Conservation (phyloP, 2,797 vertebrate species). For the Acanthopagrus latus region DNA sequence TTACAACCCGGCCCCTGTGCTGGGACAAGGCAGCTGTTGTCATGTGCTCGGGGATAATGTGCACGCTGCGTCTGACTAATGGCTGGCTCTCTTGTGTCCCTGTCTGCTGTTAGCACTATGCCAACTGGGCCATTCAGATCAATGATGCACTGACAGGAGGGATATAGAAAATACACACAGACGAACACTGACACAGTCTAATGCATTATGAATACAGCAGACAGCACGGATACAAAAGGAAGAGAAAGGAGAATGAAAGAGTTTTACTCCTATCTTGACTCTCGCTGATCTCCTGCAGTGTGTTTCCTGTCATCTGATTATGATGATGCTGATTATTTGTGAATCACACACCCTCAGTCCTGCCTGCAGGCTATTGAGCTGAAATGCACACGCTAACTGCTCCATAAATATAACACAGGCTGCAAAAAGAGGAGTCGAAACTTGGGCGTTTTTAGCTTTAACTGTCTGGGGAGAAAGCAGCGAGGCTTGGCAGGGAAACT, state of each 20-base stretch:
- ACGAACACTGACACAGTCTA: conserved; percentile 28
- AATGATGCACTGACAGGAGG: conserved; percentile 58
- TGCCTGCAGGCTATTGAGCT: conserved; percentile 6
- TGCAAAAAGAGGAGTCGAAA: conserved; percentile 24
- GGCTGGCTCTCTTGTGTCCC: conserved; percentile 71
- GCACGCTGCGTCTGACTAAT: conserved; percentile 72
- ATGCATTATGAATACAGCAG: conserved; percentile 8
- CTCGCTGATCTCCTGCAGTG: not conserved
- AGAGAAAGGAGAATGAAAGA: not conserved
- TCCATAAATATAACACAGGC: conserved; percentile 17
- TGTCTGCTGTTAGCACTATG: conserved; percentile 63
- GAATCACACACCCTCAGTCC: conserved; percentile 21
- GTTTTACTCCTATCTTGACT: conserved; percentile 33
- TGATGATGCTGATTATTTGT: conserved; percentile 37
- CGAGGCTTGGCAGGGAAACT: conserved; percentile 12
- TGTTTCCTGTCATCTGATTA: conserved; percentile 47
- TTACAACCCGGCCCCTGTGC: conserved; percentile 67
- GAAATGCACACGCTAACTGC: conserved; percentile 1
- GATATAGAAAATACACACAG: conserved; percentile 41
- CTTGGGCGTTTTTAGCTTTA: no score
- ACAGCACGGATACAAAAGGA: conserved; percentile 9
- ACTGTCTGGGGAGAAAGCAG: no score
- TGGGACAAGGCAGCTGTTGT: conserved; percentile 83
- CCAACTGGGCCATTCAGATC: conserved; percentile 73
- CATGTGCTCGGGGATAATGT: conserved; percentile 75